A percentile compares a stretch with the other conserved stretches of the same genome.
These are phyloP conservation scores for Chiloscyllium plagiosum DNA, from an alignment of 2,113 vertebrate species.

Conservation along the genomic window DNA sequence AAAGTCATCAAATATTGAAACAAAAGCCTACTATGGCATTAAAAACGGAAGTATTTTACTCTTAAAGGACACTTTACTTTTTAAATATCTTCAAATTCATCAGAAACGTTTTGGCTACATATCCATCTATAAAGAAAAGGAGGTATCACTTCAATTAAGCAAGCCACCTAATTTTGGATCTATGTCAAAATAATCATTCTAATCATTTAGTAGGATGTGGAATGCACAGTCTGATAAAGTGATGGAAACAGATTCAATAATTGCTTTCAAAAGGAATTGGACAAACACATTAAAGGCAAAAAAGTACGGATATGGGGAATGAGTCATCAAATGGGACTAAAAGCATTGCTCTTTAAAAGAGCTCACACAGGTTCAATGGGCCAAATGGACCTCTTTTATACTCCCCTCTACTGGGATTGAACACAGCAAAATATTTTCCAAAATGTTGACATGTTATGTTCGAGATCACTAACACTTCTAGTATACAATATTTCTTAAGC, in stretches of 20 bases:
- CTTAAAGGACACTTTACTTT: background rate
- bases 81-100: background rate
- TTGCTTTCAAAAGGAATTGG: background rate
- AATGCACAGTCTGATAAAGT: background rate
- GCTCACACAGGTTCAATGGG: background rate
- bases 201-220: background rate
- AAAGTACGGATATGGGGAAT: background rate
- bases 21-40: background rate
- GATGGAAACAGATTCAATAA: background rate
- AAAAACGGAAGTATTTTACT: background rate
- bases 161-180: background rate
- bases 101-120: background rate
- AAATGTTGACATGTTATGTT: background rate
- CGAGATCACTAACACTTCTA: background rate
- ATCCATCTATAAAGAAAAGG: background rate
- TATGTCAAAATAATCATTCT: background rate
- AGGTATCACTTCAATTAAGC: background rate
- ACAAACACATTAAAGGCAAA: background rate
- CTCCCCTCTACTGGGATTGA: background rate
- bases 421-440: background rate
- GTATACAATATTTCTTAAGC: background rate
- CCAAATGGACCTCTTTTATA: background rate
- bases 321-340: background rate
- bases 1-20: background rate
- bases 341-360: background rate